A percentile compares a stretch with the other conserved stretches of the same genome.
phyloP scores from a whole-genome alignment of 1,140 invertebrate species.

The Ylistrum balloti region DNA sequence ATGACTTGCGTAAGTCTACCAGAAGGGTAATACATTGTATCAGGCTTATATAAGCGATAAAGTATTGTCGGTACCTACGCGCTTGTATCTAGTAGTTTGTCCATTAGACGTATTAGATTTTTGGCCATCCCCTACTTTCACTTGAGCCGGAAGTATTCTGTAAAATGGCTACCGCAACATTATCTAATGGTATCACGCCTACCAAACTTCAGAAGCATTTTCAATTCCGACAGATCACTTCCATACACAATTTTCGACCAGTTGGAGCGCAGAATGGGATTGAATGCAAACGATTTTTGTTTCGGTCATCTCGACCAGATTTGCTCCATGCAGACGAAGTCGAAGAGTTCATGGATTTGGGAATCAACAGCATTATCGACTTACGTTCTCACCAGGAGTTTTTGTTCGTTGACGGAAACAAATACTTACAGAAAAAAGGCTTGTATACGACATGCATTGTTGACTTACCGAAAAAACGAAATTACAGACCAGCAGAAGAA shows the following conservation, averaged over 20 bases:
- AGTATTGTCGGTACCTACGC: too few relatives aligned
- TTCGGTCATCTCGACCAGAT: conserved; percentile 76
- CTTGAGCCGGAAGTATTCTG: neutral
- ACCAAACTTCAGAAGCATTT: neutral
- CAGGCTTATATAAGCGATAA: too few relatives aligned
- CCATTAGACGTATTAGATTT: too few relatives aligned
- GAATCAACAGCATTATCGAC: conserved; percentile 73
- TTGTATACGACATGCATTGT: conserved; percentile 69
- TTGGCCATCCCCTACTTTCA: too few relatives aligned
- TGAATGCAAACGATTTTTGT: conserved; percentile 56
- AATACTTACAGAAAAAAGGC: conserved; percentile 63
- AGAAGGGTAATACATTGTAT: too few relatives aligned
- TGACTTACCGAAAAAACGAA: conserved; percentile 61
- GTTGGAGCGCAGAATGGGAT: conserved; percentile 8
- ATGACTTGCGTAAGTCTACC: too few relatives aligned
- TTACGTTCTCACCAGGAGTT: conserved; percentile 72
- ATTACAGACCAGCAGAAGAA: conserved; percentile 66
- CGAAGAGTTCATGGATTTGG: conserved; percentile 63
- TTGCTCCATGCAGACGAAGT: conserved; percentile 65
- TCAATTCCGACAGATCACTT: neutral
- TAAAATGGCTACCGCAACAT: neutral
- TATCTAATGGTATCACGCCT: conserved; percentile 15
- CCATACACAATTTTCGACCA: conserved; percentile 41
- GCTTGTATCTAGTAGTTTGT: too few relatives aligned
- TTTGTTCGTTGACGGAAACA: conserved; percentile 56